Percentiles rank a stretch among this genome's conserved stretches.
phyloP scores from a whole-genome alignment of 2,888 invertebrate genomes.

The Drosophila niveifrons region DNA sequence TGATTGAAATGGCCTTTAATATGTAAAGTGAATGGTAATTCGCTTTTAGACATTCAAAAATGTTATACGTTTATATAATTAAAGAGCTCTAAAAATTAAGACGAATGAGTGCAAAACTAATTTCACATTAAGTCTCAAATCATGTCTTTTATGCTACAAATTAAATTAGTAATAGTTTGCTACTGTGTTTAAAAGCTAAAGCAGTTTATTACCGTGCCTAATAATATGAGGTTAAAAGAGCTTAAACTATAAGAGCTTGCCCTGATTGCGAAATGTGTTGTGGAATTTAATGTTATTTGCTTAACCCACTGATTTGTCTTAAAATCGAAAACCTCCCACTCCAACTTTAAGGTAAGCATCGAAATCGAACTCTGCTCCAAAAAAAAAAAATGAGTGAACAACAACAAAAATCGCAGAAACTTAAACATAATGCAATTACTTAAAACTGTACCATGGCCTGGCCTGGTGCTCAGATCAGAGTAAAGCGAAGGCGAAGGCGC shows the following conservation, averaged over 20 bases:
- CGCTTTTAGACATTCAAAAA: too few species aligned
- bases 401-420: constrained; percentile 31
- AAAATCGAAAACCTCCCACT: constrained; percentile 63
- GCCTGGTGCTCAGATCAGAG: constrained; percentile 44
- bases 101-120: too few species aligned
- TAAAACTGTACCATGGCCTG: constrained; percentile 79
- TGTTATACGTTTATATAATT: too few species aligned
- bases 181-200: neutral
- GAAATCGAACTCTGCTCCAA: constrained; percentile 60
- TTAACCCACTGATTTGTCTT: constrained; percentile 52
- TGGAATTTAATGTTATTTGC: constrained; percentile 48
- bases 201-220: neutral
- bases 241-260: constrained; percentile 5
- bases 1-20: too few species aligned
- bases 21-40: too few species aligned
- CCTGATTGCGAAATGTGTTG: constrained; percentile 15
- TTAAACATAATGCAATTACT: constrained; percentile 81
- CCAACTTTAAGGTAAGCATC: constrained; percentile 66
- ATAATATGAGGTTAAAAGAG: constrained; percentile 9
- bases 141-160: neutral
- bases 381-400: constrained; percentile 6
- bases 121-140: too few species aligned
- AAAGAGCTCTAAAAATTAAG: too few species aligned
- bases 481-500: constrained; percentile 30
- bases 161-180: neutral